Conservation (phyloP, 1,140 invertebrate genomes). For the Cotesia vestalis region DNA sequence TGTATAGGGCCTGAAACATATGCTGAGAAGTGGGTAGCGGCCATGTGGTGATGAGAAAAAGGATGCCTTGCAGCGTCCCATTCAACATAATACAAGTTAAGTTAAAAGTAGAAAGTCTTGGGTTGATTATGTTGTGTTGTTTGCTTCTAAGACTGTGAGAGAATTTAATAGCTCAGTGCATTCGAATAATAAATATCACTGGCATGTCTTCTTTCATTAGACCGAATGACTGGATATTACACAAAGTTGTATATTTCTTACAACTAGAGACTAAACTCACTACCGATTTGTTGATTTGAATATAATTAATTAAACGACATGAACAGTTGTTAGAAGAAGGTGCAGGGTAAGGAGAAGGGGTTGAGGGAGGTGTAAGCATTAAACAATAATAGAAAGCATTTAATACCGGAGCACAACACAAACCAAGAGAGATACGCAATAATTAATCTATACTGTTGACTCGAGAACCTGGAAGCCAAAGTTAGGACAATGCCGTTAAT, state of each 20-base stretch:
- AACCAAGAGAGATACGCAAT: conserved; percentile 32
- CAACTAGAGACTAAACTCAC: too few relatives aligned
- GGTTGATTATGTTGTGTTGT: neutral
- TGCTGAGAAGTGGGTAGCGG: conserved; percentile 50
- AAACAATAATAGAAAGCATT: too few relatives aligned
- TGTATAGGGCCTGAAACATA: conserved; percentile 42
- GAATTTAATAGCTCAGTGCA: neutral
- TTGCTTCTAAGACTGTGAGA: neutral
- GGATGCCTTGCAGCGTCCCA: conserved; percentile 12
- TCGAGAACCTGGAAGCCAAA: conserved; percentile 49
- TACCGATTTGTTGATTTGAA: too few relatives aligned
- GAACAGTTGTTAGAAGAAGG: too few relatives aligned
- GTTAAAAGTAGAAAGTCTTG: conserved; percentile 16
- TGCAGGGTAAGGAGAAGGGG: too few relatives aligned
- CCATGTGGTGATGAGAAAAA: conserved; percentile 45
- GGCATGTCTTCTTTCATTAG: neutral
- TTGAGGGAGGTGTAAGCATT: too few relatives aligned
- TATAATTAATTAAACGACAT: too few relatives aligned
- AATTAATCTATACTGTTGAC: conserved; percentile 42
- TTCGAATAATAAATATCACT: neutral
- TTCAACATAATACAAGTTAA: conserved; percentile 6
- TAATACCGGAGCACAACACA: neutral
- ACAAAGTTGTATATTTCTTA: too few relatives aligned
- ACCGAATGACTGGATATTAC: too few relatives aligned
- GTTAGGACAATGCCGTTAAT: conserved; percentile 67